Conservation (phyloP, 2,797 vertebrate species). For the Eulemur rubriventer region DNA sequence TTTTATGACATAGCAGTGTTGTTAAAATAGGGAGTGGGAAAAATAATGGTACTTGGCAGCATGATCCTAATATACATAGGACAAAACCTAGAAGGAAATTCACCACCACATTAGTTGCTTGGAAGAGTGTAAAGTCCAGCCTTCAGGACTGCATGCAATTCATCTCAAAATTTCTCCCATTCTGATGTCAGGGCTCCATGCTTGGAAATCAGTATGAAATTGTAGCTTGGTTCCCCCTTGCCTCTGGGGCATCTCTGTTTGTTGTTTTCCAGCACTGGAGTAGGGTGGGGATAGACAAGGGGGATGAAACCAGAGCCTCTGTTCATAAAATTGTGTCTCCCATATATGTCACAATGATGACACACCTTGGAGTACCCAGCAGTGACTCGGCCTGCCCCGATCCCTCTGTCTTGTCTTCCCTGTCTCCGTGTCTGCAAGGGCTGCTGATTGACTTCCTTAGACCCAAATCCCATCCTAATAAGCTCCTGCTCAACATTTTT, state of each 20-base stretch:
- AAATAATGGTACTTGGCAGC: rapidly evolving
- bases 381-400: not conserved
- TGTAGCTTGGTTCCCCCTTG: not conserved
- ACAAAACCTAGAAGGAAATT: not conserved
- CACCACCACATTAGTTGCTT: too few relatives aligned
- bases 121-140: not conserved
- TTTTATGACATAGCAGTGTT: not conserved
- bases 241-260: not conserved
- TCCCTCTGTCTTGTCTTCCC: not conserved
- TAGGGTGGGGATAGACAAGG: not conserved
- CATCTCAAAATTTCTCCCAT: not conserved
- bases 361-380: not conserved
- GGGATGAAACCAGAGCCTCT: not conserved
- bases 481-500: not conserved
- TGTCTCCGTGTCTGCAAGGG: not conserved
- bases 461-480: not conserved
- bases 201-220: not conserved
- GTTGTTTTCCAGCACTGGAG: not conserved
- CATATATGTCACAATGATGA: rapidly evolving
- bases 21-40: not conserved
- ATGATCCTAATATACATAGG: not conserved
- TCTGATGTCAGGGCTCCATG: not conserved
- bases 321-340: not conserved
- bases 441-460: not conserved
- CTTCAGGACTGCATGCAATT: rapidly evolving